A percentile compares a stretch with the other conserved stretches of the same genome.
These are phyloP conservation scores for Batillaria attramentaria DNA, from an alignment of 1,140 invertebrate genomes.

Conservation along the genomic window DNA sequence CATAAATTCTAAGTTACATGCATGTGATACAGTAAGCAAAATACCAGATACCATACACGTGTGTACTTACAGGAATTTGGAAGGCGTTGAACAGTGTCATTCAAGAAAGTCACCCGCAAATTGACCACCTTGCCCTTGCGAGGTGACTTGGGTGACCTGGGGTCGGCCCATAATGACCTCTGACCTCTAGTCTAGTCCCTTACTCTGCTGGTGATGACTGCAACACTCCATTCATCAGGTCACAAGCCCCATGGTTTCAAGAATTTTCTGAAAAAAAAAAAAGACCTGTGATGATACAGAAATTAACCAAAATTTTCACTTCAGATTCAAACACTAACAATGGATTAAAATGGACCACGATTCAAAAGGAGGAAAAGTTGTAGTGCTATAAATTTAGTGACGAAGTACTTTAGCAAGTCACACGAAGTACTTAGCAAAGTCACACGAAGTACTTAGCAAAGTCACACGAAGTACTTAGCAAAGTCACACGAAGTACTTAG, in stretches of 20 bases:
- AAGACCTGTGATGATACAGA: background rate
- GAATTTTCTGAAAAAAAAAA: background rate
- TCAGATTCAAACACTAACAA: background rate
- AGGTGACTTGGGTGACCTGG: constrained; percentile 53
- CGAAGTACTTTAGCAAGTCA: no score
- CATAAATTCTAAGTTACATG: no score
- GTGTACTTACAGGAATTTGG: constrained; percentile 57
- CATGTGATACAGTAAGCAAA: constrained; percentile 7
- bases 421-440: no score
- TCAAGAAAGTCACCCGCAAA: constrained; percentile 56
- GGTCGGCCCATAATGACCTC: constrained; percentile 47
- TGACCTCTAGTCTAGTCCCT: constrained; percentile 22
- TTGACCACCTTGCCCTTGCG: constrained; percentile 62
- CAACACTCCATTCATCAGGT: background rate
- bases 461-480: no score
- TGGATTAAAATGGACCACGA: background rate
- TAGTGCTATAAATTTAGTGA: background rate
- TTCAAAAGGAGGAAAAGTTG: background rate
- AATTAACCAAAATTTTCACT: background rate
- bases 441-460: no score
- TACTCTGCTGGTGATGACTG: background rate
- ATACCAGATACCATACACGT: no score
- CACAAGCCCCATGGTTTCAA: background rate
- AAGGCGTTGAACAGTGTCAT: constrained; percentile 60
- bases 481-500: no score